phyloP scores from a whole-genome alignment of 2,113 vertebrate species.

The Strigops habroptila region DNA sequence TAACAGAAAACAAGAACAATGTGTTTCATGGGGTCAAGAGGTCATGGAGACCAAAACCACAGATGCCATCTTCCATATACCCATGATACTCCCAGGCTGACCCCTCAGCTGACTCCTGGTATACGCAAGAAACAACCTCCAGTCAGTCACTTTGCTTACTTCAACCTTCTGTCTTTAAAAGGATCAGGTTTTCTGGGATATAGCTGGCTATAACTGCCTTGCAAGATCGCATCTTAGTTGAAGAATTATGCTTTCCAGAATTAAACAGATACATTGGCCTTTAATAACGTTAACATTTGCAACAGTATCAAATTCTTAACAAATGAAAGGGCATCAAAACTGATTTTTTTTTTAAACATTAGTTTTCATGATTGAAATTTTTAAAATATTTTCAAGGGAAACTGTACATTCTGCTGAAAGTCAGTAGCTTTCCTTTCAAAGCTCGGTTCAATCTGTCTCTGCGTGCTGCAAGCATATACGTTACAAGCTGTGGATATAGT shows the following conservation, averaged over 20 bases:
- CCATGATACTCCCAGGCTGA: background rate
- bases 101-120: background rate
- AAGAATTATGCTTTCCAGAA: background rate
- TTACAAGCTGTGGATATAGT: background rate
- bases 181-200: background rate
- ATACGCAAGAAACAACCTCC: background rate
- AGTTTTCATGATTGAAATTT: background rate
- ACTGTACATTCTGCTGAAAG: background rate
- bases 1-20: background rate
- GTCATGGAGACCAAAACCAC: background rate
- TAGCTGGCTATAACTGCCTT: background rate
- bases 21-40: background rate
- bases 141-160: background rate
- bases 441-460: background rate
- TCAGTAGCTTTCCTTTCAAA: background rate
- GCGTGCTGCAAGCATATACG: fast-evolving
- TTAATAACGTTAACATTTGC: background rate
- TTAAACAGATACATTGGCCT: background rate
- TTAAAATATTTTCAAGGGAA: background rate
- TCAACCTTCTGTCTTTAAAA: background rate
- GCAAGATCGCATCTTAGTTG: background rate
- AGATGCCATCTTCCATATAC: background rate
- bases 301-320: background rate
- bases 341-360: background rate
- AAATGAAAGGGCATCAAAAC: background rate